These are phyloP conservation scores for Scolopax mira DNA, from an alignment of 2,113 vertebrate species.

Conservation along the genomic window DNA sequence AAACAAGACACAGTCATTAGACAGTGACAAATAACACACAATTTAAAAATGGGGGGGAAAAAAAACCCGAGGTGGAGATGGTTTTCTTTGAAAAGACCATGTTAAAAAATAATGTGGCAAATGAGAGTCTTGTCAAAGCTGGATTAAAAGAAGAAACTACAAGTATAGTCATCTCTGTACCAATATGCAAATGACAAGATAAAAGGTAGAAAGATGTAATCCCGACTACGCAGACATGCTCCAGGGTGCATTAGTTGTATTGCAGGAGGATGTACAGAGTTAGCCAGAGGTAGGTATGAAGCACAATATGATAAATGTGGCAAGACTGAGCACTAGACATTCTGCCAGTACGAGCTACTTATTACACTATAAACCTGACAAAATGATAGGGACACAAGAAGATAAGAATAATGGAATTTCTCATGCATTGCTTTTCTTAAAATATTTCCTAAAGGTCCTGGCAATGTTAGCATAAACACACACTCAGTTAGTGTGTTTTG, in stretches of 20 bases:
- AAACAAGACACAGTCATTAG: neutral
- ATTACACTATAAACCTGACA: neutral
- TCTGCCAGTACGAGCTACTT: neutral
- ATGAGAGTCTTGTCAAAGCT: neutral
- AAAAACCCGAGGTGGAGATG: neutral
- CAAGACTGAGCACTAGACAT: neutral
- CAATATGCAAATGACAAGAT: neutral
- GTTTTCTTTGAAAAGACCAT: neutral
- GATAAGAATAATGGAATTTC: neutral
- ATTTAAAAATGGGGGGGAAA: neutral
- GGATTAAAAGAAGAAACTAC: neutral
- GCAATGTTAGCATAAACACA: neutral
- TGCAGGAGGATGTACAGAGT: neutral
- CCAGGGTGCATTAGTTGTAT: neutral
- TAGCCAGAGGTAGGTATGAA: neutral
- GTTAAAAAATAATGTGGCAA: neutral
- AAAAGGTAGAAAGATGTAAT: neutral
- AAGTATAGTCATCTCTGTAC: neutral
- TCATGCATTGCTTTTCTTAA: neutral
- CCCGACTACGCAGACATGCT: neutral
- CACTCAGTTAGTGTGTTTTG: neutral
- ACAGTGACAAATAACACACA: neutral
- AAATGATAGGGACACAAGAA: neutral
- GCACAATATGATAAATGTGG: neutral
- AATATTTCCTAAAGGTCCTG: neutral